Conservation (phyloP, 2,113 vertebrate genomes). For the Oplegnathus fasciatus region DNA sequence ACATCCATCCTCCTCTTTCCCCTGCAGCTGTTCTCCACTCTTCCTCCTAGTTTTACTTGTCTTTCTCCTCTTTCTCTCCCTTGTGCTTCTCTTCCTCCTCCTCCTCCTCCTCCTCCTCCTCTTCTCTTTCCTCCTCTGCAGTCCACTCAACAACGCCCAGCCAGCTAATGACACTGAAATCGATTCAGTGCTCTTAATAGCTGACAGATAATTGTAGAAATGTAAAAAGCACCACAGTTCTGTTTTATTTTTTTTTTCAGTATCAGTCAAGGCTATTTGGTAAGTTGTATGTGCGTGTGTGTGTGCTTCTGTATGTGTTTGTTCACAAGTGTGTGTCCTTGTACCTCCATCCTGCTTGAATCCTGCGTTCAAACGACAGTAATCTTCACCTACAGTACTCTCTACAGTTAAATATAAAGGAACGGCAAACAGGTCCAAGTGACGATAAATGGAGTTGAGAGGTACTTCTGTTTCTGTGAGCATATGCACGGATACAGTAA, state of each 20-base stretch:
- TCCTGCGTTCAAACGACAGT: neutral
- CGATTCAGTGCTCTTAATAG: constrained; percentile 59
- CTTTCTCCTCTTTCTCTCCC: neutral
- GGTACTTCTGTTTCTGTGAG: neutral
- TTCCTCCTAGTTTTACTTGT: neutral
- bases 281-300: constrained; percentile 12
- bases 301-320: neutral
- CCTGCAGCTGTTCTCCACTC: neutral
- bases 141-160: constrained; percentile 47
- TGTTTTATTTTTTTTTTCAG: neutral
- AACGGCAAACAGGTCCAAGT: neutral
- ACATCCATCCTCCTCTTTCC: neutral
- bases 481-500: neutral
- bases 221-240: constrained; percentile 32
- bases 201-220: constrained; percentile 61
- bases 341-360: neutral
- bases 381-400: neutral
- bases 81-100: neutral
- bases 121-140: neutral
- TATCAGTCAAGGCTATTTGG: neutral
- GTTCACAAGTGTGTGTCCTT: neutral
- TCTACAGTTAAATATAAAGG: neutral
- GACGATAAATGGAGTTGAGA: neutral
- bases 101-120: neutral
- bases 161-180: constrained; percentile 62